Base-by-base conservation (phyloP, 35 echinoderm and acorn worm genomes). In the Apostichopus californicus region DNA sequence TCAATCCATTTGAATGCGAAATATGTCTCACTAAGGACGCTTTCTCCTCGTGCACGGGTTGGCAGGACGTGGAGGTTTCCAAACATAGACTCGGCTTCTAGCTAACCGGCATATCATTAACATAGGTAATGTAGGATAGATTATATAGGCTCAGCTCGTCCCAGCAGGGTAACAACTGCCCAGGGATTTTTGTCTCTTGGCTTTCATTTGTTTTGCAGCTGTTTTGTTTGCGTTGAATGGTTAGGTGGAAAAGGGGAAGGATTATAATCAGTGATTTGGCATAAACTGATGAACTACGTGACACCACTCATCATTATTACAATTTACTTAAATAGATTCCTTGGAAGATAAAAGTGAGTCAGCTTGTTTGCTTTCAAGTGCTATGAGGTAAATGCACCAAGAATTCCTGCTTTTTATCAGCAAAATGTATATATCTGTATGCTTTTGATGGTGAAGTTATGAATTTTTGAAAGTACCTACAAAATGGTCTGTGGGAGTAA, bases 1-100 rank as follows among this genome's bases (percentile, higher is more conserved):
- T 83, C 80, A 83, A 83, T 83, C 80, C 80, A 83, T 83, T 83
- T 83, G 80, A 83, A 83, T 83, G 24, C 80, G 52, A 83, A 83
- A 83, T 83, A 83, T 83, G 80, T 83, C 52, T 83, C 80, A 83
- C 34, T 83, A 83, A 83, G 55, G 80, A 83, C 80, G 24, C 80
- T 83, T 83, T 83, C 34, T 46, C 34, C 34, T 34, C 28, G 28
- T 46, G 34, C 34, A n/a, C 26, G 80, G 80, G 80, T 83, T 83
- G 80, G 80, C 80, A 83, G 52, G 80, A 46, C 80, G n/a, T 46
- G 14, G 9, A 54, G 80, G 8, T 83, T 83, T 83, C 80, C 81
- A 58, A 85, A 85, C 54, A 85, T 85, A 85, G 81, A 85, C 81
- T 56, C 81, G n/a, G 57, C 55, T 58, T 85, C 81, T 85, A 14